These are phyloP conservation scores for Catocala nupta DNA, from an alignment of 2,888 invertebrate species.

Conservation along the genomic window DNA sequence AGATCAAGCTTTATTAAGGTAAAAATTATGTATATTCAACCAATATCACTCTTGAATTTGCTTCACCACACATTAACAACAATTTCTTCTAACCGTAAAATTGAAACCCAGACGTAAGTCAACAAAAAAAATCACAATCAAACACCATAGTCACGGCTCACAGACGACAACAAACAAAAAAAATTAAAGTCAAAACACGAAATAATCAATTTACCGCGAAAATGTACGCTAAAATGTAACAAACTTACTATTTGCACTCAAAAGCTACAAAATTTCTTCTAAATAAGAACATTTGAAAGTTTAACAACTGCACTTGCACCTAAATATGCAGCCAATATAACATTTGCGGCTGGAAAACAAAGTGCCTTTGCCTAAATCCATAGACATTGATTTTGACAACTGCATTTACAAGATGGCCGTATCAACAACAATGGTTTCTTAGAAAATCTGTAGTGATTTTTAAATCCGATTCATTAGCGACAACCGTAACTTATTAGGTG, in stretches of 20 bases:
- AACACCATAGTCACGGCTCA: slow-evolving; percentile 41
- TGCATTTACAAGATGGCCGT: slow-evolving; percentile 48
- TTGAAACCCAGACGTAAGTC: slow-evolving; percentile 24
- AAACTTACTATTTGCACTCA: slow-evolving; percentile 38
- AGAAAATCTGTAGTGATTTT: slow-evolving; percentile 64
- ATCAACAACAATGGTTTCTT: slow-evolving; percentile 57
- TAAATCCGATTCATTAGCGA: slow-evolving; percentile 71
- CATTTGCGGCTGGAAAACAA: slow-evolving; percentile 13
- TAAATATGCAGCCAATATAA: slow-evolving; percentile 10
- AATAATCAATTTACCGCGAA: slow-evolving; percentile 79
- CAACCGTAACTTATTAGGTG: slow-evolving; percentile 73
- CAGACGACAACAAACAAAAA: slow-evolving; percentile 46
- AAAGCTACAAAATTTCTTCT: slow-evolving; percentile 18
- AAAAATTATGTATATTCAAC: neutral
- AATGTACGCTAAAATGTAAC: slow-evolving; percentile 57
- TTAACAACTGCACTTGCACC: slow-evolving; percentile 26
- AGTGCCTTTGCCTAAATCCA: slow-evolving; percentile 5
- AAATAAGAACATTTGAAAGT: slow-evolving; percentile 8
- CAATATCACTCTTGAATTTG: neutral
- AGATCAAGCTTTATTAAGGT: too few species aligned
- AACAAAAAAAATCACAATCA: slow-evolving; percentile 47
- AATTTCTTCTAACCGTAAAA: slow-evolving; percentile 28
- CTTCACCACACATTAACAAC: neutral
- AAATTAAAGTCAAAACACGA: slow-evolving; percentile 59
- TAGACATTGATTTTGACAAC: slow-evolving; percentile 20